Conservation (phyloP, 2,888 invertebrate species). For the Drosophila niveifrons region DNA sequence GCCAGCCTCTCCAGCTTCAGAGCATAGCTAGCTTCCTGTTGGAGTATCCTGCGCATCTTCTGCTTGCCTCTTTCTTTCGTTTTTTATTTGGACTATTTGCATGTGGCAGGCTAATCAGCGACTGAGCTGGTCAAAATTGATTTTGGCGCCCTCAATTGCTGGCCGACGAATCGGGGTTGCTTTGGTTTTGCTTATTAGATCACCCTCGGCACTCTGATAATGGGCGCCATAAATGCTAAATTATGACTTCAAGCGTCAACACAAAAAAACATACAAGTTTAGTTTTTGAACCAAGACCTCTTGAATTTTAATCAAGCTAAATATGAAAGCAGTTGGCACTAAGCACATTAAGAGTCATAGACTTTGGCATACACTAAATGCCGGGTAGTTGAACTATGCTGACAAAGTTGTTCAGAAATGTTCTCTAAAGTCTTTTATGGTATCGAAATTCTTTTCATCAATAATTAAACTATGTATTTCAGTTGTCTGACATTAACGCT, state of each 20-base stretch:
- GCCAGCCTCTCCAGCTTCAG: slow-evolving; percentile 8
- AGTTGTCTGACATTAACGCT: too few relatives aligned
- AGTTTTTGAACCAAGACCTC: slow-evolving; percentile 58
- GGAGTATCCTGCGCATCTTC: slow-evolving; percentile 6
- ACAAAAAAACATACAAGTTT: slow-evolving; percentile 26
- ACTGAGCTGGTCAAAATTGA: slow-evolving; percentile 55
- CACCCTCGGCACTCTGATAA: slow-evolving; percentile 47
- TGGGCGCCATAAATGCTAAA: slow-evolving; percentile 67
- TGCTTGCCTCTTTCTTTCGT: background rate
- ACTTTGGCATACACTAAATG: slow-evolving; percentile 45
- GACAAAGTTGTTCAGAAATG: background rate
- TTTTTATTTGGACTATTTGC: slow-evolving; percentile 35
- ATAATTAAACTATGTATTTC: too few relatives aligned
- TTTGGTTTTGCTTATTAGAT: slow-evolving; percentile 45
- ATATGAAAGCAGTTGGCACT: slow-evolving; percentile 65
- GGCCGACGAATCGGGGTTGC: background rate
- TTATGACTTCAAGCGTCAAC: slow-evolving; percentile 58
- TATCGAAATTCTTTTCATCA: too few relatives aligned
- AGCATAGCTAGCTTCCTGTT: slow-evolving; percentile 15
- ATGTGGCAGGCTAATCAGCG: slow-evolving; percentile 55
- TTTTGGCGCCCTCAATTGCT: slow-evolving; percentile 30
- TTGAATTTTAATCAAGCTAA: slow-evolving; percentile 80
- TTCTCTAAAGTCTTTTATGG: background rate
- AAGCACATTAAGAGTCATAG: slow-evolving; percentile 45
- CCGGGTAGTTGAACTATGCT: background rate